phyloP scores from a whole-genome alignment of 1,140 invertebrate species.

The Drosophila watanabei region DNA sequence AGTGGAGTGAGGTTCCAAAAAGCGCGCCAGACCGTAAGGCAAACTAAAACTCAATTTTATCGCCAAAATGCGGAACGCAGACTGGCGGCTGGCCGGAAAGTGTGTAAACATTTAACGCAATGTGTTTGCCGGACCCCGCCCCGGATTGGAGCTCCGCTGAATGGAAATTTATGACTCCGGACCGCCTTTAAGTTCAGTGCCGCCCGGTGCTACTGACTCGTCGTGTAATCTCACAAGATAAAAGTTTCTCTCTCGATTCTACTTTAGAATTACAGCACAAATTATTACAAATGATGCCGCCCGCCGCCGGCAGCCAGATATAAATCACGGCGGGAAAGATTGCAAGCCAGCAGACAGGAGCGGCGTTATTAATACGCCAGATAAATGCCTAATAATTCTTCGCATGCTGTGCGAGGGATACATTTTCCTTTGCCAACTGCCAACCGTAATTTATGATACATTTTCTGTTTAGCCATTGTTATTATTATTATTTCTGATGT shows the following conservation, averaged over 20 bases:
- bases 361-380: conserved; percentile 64
- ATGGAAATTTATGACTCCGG: conserved; percentile 71
- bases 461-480: conserved; percentile 20
- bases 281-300: conserved; percentile 78
- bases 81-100: conserved; percentile 50
- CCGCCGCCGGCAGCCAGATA: conserved; percentile 61
- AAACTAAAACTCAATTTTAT: conserved; percentile 78
- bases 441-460: conserved; percentile 52
- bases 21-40: conserved; percentile 58
- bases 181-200: conserved; percentile 35
- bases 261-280: conserved; percentile 68
- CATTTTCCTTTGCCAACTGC: conserved; percentile 28
- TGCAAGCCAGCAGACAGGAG: conserved; percentile 9
- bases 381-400: conserved; percentile 75
- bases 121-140: conserved; percentile 19
- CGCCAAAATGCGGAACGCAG: conserved; percentile 52
- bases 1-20: conserved; percentile 24
- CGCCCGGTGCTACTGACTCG: conserved; percentile 12
- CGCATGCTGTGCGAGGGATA: conserved; percentile 32
- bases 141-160: not conserved
- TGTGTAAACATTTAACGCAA: conserved; percentile 63
- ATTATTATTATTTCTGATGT: conserved; percentile 42
- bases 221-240: conserved; percentile 48
- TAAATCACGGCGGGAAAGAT: conserved; percentile 63
- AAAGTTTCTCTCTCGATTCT: conserved; percentile 52